phyloP scores from a whole-genome alignment of 2,113 vertebrate genomes.

The Melanocharis versteri region DNA sequence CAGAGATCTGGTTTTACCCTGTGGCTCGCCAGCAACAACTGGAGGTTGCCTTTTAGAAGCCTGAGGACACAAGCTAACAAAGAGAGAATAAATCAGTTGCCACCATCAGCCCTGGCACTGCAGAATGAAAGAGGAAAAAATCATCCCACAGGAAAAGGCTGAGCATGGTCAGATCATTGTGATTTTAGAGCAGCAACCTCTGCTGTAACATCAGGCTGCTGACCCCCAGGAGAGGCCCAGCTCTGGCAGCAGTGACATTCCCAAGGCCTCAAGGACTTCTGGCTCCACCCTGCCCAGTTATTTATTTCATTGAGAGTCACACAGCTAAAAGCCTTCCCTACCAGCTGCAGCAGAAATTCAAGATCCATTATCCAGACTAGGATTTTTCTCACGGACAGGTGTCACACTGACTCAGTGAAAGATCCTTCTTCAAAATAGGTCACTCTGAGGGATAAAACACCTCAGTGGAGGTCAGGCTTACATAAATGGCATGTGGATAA shows the following conservation, averaged over 20 bases:
- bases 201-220: not conserved
- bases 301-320: not conserved
- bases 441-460: not conserved
- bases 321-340: not conserved
- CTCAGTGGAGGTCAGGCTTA: not conserved
- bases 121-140: not conserved
- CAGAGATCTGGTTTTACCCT: not conserved
- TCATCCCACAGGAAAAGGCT: not conserved
- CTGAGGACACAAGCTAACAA: not conserved
- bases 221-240: not conserved
- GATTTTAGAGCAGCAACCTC: not conserved
- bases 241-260: not conserved
- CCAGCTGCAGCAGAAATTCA: not conserved
- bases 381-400: not conserved
- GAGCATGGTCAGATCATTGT: not conserved
- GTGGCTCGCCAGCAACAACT: not conserved
- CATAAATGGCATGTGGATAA: not conserved
- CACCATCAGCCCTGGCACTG: not conserved
- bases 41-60: not conserved
- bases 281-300: not conserved
- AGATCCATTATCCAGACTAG: not conserved
- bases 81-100: not conserved
- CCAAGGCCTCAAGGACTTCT: not conserved
- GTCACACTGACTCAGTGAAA: not conserved
- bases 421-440: not conserved